Base-by-base conservation (phyloP, 2,888 invertebrate genomes). In the Melanotus villosus region DNA sequence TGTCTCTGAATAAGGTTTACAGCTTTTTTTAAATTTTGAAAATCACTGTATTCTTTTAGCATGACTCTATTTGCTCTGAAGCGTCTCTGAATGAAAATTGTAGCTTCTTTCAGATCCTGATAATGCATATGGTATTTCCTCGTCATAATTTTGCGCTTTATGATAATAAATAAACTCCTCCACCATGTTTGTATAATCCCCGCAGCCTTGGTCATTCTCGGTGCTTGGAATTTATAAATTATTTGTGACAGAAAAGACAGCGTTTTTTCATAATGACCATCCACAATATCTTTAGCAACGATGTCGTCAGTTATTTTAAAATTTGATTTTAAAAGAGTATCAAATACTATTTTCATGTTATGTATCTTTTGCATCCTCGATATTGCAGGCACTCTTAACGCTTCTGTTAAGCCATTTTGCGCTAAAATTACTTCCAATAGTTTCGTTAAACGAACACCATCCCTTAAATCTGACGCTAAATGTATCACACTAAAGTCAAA, bases 191-290 rank as follows among this genome's bases (percentile, higher is more conserved):
- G n/a, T n/a, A n/a, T n/a, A n/a, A n/a, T n/a, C n/a, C n/a, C n/a
- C n/a, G n/a, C n/a, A n/a, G n/a, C n/a, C n/a, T n/a, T n/a, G n/a
- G n/a, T n/a, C n/a, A n/a, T n/a, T n/a, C n/a, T n/a, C n/a, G n/a
- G n/a, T n/a, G n/a, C 92, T 76, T 93, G 90, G 83, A 93, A 93
- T 75, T 92, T 93, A 80, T 95, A 92, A 68, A 97, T 94, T 10
- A 97, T 89, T 81, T 94, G 94, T 96, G 97, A 97, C 2, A 97
- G 85, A 14, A 97, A 87, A 0, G 93, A 93, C 7, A 97, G 84
- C 0, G 95, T 97, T 82, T 95, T 96, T 81, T 97, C 96, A 66
- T 92, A 87, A 81, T 97, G 94, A 0, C 97, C 97, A 80, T 95
- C 93, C 0, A 93, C 95, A 71, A 97, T 92, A 80, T 95, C 94